Base-by-base conservation (phyloP, 2,797 vertebrate species). In the Octomys mimax region DNA sequence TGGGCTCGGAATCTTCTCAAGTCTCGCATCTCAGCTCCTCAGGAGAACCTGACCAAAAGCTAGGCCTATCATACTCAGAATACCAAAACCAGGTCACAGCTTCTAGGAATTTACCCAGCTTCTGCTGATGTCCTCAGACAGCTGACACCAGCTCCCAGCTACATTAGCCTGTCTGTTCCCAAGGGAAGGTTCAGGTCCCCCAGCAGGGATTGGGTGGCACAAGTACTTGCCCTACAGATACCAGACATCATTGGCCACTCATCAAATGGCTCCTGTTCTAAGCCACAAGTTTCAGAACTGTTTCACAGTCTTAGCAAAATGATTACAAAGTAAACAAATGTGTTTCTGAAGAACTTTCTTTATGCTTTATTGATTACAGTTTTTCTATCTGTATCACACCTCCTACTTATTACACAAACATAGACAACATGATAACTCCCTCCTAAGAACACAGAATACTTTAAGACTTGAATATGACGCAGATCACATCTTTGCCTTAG, bases 11-110 rank as follows among this genome's bases (percentile, higher is more conserved):
- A 66, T 94, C 94, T 96, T 26, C 66, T 24, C 95, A 99, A 98
- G 97, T 85, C 49, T 95, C 77, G 39, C 16, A 86, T 87, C 49
- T 98, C 98, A 21, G 96, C 66, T 21, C 96, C 99, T 78, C 78
- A 98, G 68, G 98, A 99, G 92, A 99, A 99, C 3, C 98, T 99
- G 93, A 82, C 99, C 91, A 99, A 98, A 91, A 99, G 99, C 99
- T 80, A 96, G 66, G 24, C 98, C 99, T 66, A 98, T 98, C 83
- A 96, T 97, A 59, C 96, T 98, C 61, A 98, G 99, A 95, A 99
- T 99, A 42, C 42, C 97, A 95, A 97, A 97, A 98, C 28, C 85
- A 97, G 85, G 75, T 83, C 7, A 93, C 62, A 11, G 42, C 97
- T 39, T 88, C 59, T 78, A 42, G 84, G 54, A 89, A 19, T 75